Evolutionary conservation across 2,888 invertebrate species (phyloP).

Genomic region (Mythimna impura): DNA sequence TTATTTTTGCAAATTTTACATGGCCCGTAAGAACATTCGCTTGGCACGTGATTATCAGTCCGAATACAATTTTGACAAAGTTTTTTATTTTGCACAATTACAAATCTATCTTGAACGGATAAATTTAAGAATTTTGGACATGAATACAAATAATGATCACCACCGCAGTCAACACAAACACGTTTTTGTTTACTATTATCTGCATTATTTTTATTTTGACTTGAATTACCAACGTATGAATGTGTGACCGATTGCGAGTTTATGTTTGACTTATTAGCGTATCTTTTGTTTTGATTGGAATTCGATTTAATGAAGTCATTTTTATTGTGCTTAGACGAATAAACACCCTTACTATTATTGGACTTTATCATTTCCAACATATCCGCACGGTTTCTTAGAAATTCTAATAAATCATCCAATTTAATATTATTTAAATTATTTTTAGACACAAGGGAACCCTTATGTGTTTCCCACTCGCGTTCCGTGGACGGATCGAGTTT

Average conservation of each 20-base stretch:
- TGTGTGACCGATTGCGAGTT: no score
- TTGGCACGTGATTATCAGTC: neutral
- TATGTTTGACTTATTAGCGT: no score
- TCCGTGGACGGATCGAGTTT: constrained; percentile 35
- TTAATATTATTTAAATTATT: neutral
- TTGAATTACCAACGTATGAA: no score
- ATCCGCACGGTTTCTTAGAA: constrained; percentile 1
- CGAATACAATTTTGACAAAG: constrained; percentile 36
- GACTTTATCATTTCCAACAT: no score
- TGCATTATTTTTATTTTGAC: no score
- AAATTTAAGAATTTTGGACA: constrained; percentile 31
- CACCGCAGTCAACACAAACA: neutral
- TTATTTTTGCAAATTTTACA: constrained; percentile 8
- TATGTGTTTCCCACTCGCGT: constrained; percentile 48
- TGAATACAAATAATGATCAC: constrained; percentile 4
- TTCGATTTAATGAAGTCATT: no score
- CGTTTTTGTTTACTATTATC: no score
- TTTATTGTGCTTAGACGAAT: no score
- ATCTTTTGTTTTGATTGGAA: no score
- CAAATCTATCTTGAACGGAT: constrained; percentile 6
- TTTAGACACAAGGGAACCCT: constrained; percentile 4
- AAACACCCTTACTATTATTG: no score
- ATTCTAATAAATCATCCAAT: neutral
- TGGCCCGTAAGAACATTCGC: constrained; percentile 3
- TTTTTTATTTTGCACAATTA: constrained; percentile 9